Conservation (phyloP, 2,888 invertebrate genomes). For the Piscicola geometra region DNA sequence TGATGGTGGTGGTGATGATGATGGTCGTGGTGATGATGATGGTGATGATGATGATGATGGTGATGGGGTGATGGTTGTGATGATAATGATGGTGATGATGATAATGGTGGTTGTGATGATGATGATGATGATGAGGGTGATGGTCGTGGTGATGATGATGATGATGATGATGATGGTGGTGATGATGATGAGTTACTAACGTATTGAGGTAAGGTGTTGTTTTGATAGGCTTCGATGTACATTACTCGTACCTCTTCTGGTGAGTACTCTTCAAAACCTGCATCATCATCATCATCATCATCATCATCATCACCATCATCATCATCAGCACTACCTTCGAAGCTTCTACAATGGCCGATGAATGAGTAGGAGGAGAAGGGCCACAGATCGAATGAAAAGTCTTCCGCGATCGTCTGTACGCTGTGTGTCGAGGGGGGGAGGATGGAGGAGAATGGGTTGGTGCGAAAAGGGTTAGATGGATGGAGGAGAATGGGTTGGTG, state of each 20-base stretch:
- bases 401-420: background rate
- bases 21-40: too few species aligned
- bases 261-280: conserved; percentile 13
- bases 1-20: background rate
- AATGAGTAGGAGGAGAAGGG: background rate
- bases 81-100: too few species aligned
- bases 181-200: background rate
- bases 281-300: too few species aligned
- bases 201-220: background rate
- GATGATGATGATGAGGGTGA: too few species aligned
- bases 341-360: background rate
- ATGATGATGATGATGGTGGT: conserved; percentile 13
- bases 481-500: too few species aligned
- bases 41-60: too few species aligned
- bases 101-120: too few species aligned
- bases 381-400: background rate
- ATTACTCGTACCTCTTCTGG: conserved; percentile 14
- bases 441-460: too few species aligned
- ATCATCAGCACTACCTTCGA: background rate
- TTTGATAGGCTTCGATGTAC: background rate
- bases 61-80: conserved; percentile 1
- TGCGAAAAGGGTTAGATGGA: too few species aligned
- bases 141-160: too few species aligned
- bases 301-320: too few species aligned
- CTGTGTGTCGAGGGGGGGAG: too few species aligned